Evolutionary conservation across 2,888 invertebrate genomes (phyloP).

Genomic region (Xylocampa areola): DNA sequence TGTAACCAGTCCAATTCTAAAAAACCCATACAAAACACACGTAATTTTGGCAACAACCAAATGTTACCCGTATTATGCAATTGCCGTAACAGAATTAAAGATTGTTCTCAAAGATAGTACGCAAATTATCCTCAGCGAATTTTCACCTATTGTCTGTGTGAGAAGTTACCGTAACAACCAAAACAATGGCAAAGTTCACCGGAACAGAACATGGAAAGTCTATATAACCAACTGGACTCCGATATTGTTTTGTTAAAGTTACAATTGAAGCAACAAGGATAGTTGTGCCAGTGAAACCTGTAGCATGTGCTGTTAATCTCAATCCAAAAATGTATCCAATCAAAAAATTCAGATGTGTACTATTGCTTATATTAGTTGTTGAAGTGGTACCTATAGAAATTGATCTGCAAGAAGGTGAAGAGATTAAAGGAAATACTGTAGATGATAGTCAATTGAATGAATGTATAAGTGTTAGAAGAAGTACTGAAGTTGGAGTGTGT

Average conservation of each 20-base stretch:
- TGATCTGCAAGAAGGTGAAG: slow-evolving; percentile 79
- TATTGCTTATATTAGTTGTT: slow-evolving; percentile 62
- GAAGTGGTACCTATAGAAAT: slow-evolving; percentile 80
- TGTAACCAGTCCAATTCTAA: slow-evolving; percentile 3
- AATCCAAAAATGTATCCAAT: slow-evolving; percentile 41
- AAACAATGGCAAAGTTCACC: slow-evolving; percentile 89
- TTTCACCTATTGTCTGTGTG: slow-evolving; percentile 88
- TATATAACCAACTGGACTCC: slow-evolving; percentile 82
- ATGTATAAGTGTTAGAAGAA: slow-evolving; percentile 78
- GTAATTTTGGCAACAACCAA: slow-evolving; percentile 41
- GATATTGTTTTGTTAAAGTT: slow-evolving; percentile 79
- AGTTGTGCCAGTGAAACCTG: slow-evolving; percentile 62
- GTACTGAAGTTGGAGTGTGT: slow-evolving; percentile 90
- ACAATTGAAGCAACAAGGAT: slow-evolving; percentile 72
- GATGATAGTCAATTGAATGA: slow-evolving; percentile 79
- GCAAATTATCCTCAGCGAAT: slow-evolving; percentile 84
- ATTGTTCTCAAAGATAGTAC: slow-evolving; percentile 78
- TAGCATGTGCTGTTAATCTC: slow-evolving; percentile 37
- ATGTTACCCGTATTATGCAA: slow-evolving; percentile 76
- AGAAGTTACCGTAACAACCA: slow-evolving; percentile 83
- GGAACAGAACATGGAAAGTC: slow-evolving; percentile 87
- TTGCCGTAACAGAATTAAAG: slow-evolving; percentile 67
- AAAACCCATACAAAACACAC: slow-evolving; percentile 13
- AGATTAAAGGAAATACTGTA: slow-evolving; percentile 75
- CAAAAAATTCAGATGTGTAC: slow-evolving; percentile 49